These are phyloP conservation scores for Camelus bactrianus DNA, from an alignment of 2,113 vertebrate genomes.

Conservation along the genomic window DNA sequence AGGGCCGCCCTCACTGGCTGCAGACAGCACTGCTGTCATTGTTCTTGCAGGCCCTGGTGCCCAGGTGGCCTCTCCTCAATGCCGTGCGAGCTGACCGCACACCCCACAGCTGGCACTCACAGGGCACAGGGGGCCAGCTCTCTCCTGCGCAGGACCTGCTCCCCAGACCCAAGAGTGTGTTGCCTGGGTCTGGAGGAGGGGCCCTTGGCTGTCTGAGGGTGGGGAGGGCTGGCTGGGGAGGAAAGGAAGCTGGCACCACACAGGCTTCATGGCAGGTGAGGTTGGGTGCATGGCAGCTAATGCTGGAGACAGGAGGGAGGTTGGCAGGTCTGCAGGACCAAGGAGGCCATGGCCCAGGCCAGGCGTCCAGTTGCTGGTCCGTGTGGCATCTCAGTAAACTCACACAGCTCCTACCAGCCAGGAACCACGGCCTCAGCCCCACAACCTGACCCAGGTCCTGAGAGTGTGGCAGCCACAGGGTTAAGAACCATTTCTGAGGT, in stretches of 20 bases:
- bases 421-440: background rate
- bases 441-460: background rate
- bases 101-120: background rate
- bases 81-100: background rate
- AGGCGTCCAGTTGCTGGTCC: background rate
- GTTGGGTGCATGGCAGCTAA: too few species aligned
- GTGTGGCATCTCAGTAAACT: background rate
- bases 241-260: too few species aligned
- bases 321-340: background rate
- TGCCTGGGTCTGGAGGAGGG: background rate
- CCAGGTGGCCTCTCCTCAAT: background rate
- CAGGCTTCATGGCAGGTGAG: background rate
- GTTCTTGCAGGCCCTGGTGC: fast-evolving
- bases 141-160: background rate
- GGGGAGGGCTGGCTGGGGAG: background rate
- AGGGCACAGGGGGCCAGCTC: too few species aligned
- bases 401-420: background rate
- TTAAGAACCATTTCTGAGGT: background rate
- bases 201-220: background rate
- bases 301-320: background rate
- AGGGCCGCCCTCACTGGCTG: background rate
- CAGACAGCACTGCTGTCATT: background rate
- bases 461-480: background rate
- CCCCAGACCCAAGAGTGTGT: background rate
- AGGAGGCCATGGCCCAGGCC: too few species aligned